Percentiles rank a stretch among this genome's conserved stretches.
Evolutionary conservation across 2,113 vertebrate species (phyloP).

Genomic region (Rhizomys pruinosus): DNA sequence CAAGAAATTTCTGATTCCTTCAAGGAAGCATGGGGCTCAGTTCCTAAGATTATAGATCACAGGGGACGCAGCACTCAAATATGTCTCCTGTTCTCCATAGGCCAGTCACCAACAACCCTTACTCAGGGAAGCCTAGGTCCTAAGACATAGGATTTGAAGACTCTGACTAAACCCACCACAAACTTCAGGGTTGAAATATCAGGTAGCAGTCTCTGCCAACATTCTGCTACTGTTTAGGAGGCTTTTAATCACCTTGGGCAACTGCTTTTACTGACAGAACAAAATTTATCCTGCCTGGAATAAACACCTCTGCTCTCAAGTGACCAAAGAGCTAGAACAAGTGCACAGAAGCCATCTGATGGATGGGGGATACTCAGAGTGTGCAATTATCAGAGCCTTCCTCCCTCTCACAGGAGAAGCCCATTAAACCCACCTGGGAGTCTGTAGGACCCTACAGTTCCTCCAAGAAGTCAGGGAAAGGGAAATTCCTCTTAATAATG

Average conservation of each 20-base stretch:
- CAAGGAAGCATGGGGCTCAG: neutral
- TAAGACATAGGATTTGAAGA: neutral
- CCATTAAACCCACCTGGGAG: neutral
- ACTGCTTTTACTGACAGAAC: neutral
- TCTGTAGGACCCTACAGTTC: neutral
- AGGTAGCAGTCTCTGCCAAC: neutral
- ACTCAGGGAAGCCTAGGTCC: neutral
- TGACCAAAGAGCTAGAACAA: neutral
- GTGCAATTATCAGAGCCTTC: neutral
- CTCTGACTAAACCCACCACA: neutral
- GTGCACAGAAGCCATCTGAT: neutral
- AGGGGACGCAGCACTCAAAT: neutral
- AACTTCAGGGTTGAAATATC: neutral
- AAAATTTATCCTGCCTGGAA: neutral
- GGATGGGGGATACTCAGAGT: neutral
- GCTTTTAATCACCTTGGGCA: neutral
- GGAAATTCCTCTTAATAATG: neutral
- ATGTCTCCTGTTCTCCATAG: neutral
- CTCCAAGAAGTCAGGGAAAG: neutral
- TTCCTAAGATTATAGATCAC: neutral
- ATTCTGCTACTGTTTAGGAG: constrained; percentile 9
- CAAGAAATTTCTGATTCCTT: constrained; percentile 50
- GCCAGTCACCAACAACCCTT: neutral
- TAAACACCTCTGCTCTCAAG: neutral
- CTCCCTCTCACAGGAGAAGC: neutral